Conservation (phyloP, 1,140 invertebrate genomes). For the Temnothorax nylanderi region DNA sequence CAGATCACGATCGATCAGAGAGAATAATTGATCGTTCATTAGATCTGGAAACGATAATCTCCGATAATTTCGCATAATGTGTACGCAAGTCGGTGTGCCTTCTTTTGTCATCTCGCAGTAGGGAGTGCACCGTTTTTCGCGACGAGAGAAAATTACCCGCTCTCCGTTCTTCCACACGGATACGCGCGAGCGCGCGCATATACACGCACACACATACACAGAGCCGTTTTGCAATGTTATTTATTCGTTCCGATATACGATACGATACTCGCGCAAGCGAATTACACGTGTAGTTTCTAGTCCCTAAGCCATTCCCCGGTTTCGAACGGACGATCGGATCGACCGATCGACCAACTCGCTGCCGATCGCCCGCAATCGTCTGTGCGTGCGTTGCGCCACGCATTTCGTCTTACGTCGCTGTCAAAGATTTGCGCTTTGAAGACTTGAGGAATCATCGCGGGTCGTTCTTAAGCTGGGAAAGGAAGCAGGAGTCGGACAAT, state of each 20-base stretch:
- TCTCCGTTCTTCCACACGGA: neutral
- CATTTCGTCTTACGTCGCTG: neutral
- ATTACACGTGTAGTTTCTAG: neutral
- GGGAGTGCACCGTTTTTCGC: neutral
- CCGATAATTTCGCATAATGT: conserved; percentile 9
- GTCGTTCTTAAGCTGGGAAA: neutral
- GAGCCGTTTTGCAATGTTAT: neutral
- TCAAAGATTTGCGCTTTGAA: neutral
- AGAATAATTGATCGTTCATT: neutral
- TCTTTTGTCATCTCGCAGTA: neutral
- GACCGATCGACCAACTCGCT: conserved; percentile 2
- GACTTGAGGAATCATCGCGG: neutral
- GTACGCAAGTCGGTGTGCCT: conserved; percentile 11
- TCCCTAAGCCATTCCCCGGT: neutral
- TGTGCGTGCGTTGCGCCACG: neutral
- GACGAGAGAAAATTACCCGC: conserved; percentile 5
- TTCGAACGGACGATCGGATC: conserved; percentile 7
- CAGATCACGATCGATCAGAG: neutral
- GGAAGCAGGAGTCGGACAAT: neutral
- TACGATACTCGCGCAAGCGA: neutral
- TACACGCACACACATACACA: neutral
- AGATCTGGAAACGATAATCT: neutral
- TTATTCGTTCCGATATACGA: neutral
- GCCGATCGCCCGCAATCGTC: neutral
- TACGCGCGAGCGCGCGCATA: neutral